Percentiles rank a stretch among this genome's conserved stretches.
Conservation (phyloP, 2,797 vertebrate species). For the Acrossocheilus wenchowensis region DNA sequence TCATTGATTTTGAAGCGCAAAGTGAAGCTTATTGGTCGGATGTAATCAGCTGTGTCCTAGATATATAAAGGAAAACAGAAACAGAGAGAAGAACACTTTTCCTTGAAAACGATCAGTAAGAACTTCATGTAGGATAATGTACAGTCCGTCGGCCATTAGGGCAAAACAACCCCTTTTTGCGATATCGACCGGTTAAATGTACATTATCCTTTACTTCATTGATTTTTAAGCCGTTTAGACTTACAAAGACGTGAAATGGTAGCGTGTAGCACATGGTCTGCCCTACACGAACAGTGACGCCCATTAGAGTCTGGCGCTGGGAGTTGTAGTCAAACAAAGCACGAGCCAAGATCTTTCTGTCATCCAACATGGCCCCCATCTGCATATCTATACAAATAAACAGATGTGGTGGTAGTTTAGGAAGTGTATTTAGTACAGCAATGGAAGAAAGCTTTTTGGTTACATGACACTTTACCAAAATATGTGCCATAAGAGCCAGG, state of each 20-base stretch:
- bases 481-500: slow-evolving; percentile 76
- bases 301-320: slow-evolving; percentile 79
- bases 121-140: slow-evolving; percentile 17
- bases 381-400: slow-evolving; percentile 74
- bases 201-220: slow-evolving; percentile 11
- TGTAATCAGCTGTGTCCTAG: slow-evolving; percentile 93
- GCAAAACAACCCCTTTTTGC: background rate
- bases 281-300: slow-evolving; percentile 75
- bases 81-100: slow-evolving; percentile 39
- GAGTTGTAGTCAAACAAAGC: slow-evolving; percentile 88
- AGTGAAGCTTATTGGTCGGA: slow-evolving; percentile 88
- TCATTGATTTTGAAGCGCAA: slow-evolving; percentile 85
- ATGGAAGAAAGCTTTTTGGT: slow-evolving; percentile 30
- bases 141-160: background rate
- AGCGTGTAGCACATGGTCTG: slow-evolving; percentile 79
- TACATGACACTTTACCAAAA: slow-evolving; percentile 75
- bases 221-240: slow-evolving; percentile 57
- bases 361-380: slow-evolving; percentile 86
- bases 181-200: background rate
- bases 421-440: slow-evolving; percentile 1
- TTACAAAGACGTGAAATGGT: slow-evolving; percentile 91
- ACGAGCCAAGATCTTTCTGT: slow-evolving; percentile 81
- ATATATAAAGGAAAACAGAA: slow-evolving; percentile 2
- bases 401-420: slow-evolving; percentile 16
- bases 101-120: background rate